These are phyloP conservation scores for Heliothis subflexa DNA, from an alignment of 1,140 invertebrate genomes.

Conservation along the genomic window DNA sequence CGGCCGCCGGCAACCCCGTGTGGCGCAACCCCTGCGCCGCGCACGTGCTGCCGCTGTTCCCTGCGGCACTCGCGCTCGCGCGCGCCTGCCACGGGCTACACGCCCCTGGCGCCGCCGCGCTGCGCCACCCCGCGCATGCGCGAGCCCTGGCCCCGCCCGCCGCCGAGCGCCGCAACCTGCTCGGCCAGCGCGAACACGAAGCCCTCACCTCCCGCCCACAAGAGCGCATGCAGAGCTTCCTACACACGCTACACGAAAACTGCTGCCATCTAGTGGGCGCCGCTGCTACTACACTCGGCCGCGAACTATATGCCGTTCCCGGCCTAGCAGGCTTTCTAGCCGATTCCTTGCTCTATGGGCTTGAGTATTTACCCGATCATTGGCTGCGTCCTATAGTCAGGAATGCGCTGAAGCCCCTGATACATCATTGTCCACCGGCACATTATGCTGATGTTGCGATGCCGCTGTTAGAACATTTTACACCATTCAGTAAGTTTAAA, in stretches of 20 bases:
- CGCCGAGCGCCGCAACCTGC: constrained; percentile 70
- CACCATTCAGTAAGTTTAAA: constrained; percentile 89
- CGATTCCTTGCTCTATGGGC: constrained; percentile 89
- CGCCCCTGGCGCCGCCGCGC: constrained; percentile 87
- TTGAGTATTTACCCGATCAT: constrained; percentile 94
- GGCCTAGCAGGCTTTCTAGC: constrained; percentile 88
- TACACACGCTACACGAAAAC: constrained; percentile 77
- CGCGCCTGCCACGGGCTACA: constrained; percentile 93
- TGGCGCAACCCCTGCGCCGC: constrained; percentile 94
- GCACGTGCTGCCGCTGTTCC: constrained; percentile 92
- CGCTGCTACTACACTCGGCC: constrained; percentile 91
- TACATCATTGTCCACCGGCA: constrained; percentile 93
- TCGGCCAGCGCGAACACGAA: constrained; percentile 66
- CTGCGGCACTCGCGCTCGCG: constrained; percentile 91
- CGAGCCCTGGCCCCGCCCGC: constrained; percentile 67
- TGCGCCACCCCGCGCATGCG: constrained; percentile 68
- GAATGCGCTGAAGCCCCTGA: constrained; percentile 94
- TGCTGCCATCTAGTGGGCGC: constrained; percentile 84
- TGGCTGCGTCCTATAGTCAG: constrained; percentile 93
- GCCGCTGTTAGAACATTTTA: constrained; percentile 91
- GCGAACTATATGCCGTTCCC: constrained; percentile 92
- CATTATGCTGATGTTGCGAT: constrained; percentile 91
- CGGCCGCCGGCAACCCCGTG: constrained; percentile 91
- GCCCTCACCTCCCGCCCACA: constrained; percentile 74
- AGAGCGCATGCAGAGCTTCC: constrained; percentile 93